These are phyloP conservation scores for Sylvietta virens DNA, from an alignment of 2,113 vertebrate species.

Conservation along the genomic window DNA sequence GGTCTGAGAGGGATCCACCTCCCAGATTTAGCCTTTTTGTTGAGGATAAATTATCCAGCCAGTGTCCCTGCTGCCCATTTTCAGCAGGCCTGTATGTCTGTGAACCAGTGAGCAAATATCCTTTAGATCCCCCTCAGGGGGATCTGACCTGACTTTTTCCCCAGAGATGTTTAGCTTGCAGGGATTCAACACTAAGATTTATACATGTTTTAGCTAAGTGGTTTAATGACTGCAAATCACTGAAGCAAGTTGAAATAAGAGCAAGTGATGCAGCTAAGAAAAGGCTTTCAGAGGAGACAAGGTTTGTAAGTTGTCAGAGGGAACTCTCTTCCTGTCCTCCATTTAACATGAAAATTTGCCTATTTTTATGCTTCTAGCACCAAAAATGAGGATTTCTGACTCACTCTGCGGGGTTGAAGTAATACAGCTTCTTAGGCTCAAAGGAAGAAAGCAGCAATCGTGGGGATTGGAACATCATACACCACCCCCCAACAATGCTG, in stretches of 20 bases:
- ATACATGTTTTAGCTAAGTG: background rate
- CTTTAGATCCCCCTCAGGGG: background rate
- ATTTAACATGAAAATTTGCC: background rate
- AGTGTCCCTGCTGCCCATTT: background rate
- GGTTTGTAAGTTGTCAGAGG: background rate
- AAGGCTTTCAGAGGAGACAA: background rate
- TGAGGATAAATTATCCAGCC: background rate
- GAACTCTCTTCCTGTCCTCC: background rate
- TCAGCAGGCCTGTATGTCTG: background rate
- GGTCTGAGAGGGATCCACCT: background rate
- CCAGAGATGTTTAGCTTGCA: background rate
- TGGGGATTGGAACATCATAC: background rate
- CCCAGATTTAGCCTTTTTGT: too few species aligned
- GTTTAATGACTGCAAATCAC: background rate
- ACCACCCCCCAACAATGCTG: background rate
- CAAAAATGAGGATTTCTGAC: background rate
- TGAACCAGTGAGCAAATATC: background rate
- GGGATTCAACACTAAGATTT: background rate
- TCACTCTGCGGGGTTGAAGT: background rate
- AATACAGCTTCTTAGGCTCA: background rate
- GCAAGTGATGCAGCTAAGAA: background rate
- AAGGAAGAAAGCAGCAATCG: background rate
- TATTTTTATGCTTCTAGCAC: background rate
- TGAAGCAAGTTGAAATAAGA: background rate
- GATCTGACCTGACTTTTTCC: background rate